Conservation (phyloP, 2,888 invertebrate species). For the Melikaiella ostensackeni region DNA sequence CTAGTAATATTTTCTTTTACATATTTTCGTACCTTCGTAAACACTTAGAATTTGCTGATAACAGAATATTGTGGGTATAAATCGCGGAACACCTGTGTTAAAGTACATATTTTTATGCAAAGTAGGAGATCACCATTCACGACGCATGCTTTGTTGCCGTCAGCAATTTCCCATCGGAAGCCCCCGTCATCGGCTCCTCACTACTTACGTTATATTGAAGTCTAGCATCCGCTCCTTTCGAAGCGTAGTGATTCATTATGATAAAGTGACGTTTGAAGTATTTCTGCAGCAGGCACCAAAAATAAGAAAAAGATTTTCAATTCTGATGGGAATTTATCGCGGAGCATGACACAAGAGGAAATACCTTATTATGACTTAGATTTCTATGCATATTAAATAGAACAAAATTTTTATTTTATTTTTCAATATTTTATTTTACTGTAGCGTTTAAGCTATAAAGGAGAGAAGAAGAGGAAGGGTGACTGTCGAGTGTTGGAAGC, state of each 20-base stretch:
- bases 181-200: conserved; percentile 46
- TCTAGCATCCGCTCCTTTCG: conserved; percentile 39
- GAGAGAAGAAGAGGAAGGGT: no score
- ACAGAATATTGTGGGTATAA: not conserved
- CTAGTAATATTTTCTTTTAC: not conserved
- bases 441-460: no score
- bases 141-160: conserved; percentile 50
- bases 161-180: conserved; percentile 47
- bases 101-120: conserved; percentile 47
- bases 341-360: no score
- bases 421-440: no score
- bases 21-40: not conserved
- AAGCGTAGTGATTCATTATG: conserved; percentile 43
- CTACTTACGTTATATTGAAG: conserved; percentile 48
- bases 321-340: not conserved
- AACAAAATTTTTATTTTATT: no score
- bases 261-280: conserved; percentile 35
- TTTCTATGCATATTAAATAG: no score
- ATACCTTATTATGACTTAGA: no score
- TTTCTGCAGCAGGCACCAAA: conserved; percentile 41
- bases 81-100: conserved; percentile 34
- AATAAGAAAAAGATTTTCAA: conserved; percentile 40
- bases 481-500: no score
- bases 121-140: conserved; percentile 47
- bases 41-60: conserved; percentile 6